A percentile compares a stretch with the other conserved stretches of the same genome.
Evolutionary conservation across 2,797 vertebrate species (phyloP).

Genomic region (Scomberomorus guttatus): DNA sequence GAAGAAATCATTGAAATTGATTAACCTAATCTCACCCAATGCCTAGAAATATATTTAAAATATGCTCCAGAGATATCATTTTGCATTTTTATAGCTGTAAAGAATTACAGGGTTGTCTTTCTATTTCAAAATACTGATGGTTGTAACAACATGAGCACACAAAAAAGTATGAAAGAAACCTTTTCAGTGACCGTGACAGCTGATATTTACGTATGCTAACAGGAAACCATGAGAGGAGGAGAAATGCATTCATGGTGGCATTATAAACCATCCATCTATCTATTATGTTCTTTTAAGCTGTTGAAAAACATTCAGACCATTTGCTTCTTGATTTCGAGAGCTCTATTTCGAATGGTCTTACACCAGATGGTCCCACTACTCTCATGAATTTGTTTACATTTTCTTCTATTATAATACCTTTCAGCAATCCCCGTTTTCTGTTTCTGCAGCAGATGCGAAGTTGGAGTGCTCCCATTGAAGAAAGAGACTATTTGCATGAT

Average conservation of each 20-base stretch:
- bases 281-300: constrained; percentile 14
- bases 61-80: constrained; percentile 10
- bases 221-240: constrained; percentile 13
- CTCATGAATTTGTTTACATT: constrained; percentile 41
- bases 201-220: constrained; percentile 29
- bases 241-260: constrained; percentile 12
- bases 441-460: constrained; percentile 21
- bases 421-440: constrained; percentile 5
- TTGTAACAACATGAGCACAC: background rate
- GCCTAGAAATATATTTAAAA: constrained; percentile 16
- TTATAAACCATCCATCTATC: constrained; percentile 28
- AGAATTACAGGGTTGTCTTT: background rate
- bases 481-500: constrained; percentile 16
- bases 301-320: constrained; percentile 14
- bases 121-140: constrained; percentile 8
- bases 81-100: background rate
- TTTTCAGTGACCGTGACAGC: constrained; percentile 25
- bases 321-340: constrained; percentile 30
- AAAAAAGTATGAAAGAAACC: constrained; percentile 9
- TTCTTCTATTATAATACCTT: constrained; percentile 15
- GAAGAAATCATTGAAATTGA: constrained; percentile 21
- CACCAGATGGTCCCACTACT: constrained; percentile 32
- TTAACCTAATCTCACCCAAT: constrained; percentile 15
- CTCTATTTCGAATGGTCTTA: constrained; percentile 27
- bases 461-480: constrained; percentile 8